These are phyloP conservation scores for Sebastes kiyomatsui DNA, from an alignment of 2,797 vertebrate species.

Conservation along the genomic window DNA sequence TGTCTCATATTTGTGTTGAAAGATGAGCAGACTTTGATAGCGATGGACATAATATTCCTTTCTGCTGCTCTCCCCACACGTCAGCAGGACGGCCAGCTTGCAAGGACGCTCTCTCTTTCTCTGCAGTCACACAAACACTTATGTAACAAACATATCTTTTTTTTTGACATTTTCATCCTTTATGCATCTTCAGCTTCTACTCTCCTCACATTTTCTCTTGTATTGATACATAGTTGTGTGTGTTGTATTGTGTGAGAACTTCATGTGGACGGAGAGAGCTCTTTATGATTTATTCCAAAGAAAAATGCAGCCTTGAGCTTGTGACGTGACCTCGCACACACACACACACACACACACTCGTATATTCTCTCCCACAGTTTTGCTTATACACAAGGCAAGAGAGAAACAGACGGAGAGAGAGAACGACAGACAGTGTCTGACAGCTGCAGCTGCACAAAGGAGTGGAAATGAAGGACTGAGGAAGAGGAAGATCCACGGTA, in stretches of 20 bases:
- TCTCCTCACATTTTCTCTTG: not conserved
- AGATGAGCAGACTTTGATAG: slow-evolving; percentile 49
- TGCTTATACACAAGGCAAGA: slow-evolving; percentile 16
- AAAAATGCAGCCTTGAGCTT: slow-evolving; percentile 71
- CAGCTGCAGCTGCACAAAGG: slow-evolving; percentile 46
- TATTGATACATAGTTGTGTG: slow-evolving; percentile 3
- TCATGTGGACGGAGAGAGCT: slow-evolving; percentile 18
- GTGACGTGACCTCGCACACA: slow-evolving; percentile 36
- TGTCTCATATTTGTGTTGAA: slow-evolving; percentile 37
- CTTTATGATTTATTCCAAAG: slow-evolving; percentile 61
- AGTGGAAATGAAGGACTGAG: slow-evolving; percentile 21
- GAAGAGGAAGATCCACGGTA: not conserved
- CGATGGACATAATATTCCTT: slow-evolving; percentile 47
- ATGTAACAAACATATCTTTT: not conserved
- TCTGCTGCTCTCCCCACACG: slow-evolving; percentile 14
- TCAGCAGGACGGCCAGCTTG: slow-evolving; percentile 20
- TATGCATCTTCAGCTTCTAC: slow-evolving; percentile 1
- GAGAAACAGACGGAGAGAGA: slow-evolving; percentile 8
- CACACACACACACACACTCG: not conserved
- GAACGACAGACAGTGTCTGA: not conserved
- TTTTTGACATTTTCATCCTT: not conserved
- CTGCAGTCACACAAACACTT: not conserved
- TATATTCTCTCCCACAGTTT: slow-evolving; percentile 24
- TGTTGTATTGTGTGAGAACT: slow-evolving; percentile 37
- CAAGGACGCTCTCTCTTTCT: slow-evolving; percentile 45